A percentile compares a stretch with the other conserved stretches of the same genome.
Conservation (phyloP, 2,888 invertebrate species). For the Bellardia pandia region DNA sequence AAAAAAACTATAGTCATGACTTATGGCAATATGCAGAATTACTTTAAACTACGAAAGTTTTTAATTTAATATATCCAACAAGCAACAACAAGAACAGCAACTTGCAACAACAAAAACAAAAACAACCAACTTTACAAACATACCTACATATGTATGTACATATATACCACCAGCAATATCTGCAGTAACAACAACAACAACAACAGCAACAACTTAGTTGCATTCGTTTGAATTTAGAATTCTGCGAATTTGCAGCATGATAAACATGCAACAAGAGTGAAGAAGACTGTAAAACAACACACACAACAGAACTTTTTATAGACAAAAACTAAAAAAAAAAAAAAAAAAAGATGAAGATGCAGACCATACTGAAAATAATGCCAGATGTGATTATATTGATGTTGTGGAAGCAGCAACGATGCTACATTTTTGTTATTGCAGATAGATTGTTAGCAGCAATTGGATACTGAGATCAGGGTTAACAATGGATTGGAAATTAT, state of each 20-base stretch:
- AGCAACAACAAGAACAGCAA: constrained; percentile 40
- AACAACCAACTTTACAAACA: background rate
- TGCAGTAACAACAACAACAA: constrained; percentile 39
- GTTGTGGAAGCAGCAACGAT: constrained; percentile 41
- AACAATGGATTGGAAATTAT: constrained; percentile 36
- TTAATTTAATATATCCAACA: constrained; percentile 71
- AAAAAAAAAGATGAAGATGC: constrained; percentile 60
- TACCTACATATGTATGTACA: too few species aligned
- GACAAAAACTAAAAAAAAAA: background rate
- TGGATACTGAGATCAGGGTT: constrained; percentile 51
- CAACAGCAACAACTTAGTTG: constrained; percentile 61
- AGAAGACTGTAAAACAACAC: constrained; percentile 56
- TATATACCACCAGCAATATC: constrained; percentile 41
- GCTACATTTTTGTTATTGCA: constrained; percentile 30
- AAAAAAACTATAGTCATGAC: constrained; percentile 67
- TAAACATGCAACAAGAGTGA: constrained; percentile 73
- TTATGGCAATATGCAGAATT: constrained; percentile 74
- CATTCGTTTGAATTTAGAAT: constrained; percentile 82
- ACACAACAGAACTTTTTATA: background rate
- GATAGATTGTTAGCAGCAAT: constrained; percentile 54
- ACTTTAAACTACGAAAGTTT: constrained; percentile 73
- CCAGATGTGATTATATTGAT: constrained; percentile 74
- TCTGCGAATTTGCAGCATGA: constrained; percentile 78
- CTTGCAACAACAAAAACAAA: background rate
- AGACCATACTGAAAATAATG: constrained; percentile 71